These are phyloP conservation scores for Sinella curviseta DNA, from an alignment of 1,140 invertebrate species.

Conservation along the genomic window DNA sequence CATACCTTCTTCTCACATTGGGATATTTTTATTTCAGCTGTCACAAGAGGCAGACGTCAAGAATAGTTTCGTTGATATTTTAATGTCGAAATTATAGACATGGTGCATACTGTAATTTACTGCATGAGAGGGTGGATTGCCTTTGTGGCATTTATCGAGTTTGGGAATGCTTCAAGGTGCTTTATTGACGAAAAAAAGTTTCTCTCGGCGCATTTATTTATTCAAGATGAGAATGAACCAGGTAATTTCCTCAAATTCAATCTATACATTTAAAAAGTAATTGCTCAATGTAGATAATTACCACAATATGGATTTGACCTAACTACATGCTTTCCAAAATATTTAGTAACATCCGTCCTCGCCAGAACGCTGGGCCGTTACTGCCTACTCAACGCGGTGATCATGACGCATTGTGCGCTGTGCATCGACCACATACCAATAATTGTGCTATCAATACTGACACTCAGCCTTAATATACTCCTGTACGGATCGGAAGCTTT, in stretches of 20 bases:
- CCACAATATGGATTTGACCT: too few species aligned
- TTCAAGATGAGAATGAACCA: constrained; percentile 25
- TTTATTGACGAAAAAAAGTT: constrained; percentile 47
- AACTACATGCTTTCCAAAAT: too few species aligned
- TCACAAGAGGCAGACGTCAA: too few species aligned
- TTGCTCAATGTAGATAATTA: too few species aligned
- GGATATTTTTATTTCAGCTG: too few species aligned
- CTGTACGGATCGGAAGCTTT: constrained; percentile 48
- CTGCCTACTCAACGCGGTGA: constrained; percentile 43
- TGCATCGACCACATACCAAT: constrained; percentile 48
- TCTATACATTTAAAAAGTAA: constrained; percentile 20
- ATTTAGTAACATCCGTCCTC: not conserved
- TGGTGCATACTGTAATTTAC: constrained; percentile 49
- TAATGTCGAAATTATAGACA: too few species aligned
- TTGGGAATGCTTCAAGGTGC: constrained; percentile 44
- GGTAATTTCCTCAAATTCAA: constrained; percentile 35
- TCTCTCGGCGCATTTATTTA: constrained; percentile 34
- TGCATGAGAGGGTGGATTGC: constrained; percentile 48
- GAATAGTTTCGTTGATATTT: too few species aligned
- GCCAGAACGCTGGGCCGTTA: constrained; percentile 44
- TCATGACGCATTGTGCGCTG: constrained; percentile 47
- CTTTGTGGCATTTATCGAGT: constrained; percentile 49
- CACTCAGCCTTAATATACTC: constrained; percentile 40
- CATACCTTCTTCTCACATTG: too few species aligned
- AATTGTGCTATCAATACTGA: constrained; percentile 41